These are phyloP conservation scores for Catharus fuscescens DNA, from an alignment of 2,113 vertebrate species.

Conservation along the genomic window DNA sequence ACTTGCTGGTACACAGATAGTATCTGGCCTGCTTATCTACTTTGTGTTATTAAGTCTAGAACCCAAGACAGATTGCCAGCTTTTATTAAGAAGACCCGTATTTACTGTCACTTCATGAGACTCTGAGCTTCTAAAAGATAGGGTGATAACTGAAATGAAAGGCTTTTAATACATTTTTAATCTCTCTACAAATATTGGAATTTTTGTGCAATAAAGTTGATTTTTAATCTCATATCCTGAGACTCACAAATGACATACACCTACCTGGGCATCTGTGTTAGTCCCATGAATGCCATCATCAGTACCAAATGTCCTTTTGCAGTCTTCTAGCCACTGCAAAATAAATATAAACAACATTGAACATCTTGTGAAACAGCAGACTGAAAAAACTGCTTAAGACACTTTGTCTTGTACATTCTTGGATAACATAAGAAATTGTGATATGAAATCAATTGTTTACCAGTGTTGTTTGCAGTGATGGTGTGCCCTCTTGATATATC, in stretches of 20 bases:
- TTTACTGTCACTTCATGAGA: conserved; percentile 58
- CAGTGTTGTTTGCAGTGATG: neutral
- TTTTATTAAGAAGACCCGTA: conserved; percentile 70
- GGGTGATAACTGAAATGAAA: conserved; percentile 73
- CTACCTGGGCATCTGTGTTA: conserved; percentile 89
- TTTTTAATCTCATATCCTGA: conserved; percentile 10
- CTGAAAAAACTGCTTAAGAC: neutral
- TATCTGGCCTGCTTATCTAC: conserved; percentile 66
- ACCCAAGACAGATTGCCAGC: neutral
- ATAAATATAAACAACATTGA: conserved; percentile 19
- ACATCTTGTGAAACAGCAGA: neutral
- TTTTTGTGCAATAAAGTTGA: neutral
- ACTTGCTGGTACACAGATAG: conserved; percentile 32
- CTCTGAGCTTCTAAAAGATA: conserved; percentile 50
- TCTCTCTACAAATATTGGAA: conserved; percentile 34
- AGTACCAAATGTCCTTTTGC: conserved; percentile 92
- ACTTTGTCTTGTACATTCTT: neutral
- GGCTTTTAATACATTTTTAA: conserved; percentile 47
- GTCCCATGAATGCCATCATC: conserved; percentile 82
- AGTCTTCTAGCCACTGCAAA: conserved; percentile 93
- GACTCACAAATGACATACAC: conserved; percentile 9
- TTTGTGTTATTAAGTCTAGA: conserved; percentile 69
- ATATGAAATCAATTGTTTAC: neutral
- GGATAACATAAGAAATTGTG: rapidly evolving
- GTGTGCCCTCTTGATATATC: neutral